Evolutionary conservation across 2,888 invertebrate species (phyloP).

Genomic region (Bimastos eiseni): DNA sequence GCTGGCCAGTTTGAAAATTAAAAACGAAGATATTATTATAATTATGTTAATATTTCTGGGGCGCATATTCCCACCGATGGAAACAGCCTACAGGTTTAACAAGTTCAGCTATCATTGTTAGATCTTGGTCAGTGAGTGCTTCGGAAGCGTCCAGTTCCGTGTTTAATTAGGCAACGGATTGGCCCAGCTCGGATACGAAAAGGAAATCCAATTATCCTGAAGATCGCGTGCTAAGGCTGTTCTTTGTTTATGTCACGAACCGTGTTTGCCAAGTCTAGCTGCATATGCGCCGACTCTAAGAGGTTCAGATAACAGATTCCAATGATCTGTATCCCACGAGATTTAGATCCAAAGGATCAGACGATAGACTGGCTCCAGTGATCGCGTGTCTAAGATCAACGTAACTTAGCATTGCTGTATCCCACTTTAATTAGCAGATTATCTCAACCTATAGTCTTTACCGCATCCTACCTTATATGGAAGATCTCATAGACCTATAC

Average conservation of each 20-base stretch:
- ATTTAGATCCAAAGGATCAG: no score
- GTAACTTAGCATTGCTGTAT: no score
- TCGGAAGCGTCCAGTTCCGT: neutral
- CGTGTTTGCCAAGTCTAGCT: neutral
- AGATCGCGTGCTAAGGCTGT: neutral
- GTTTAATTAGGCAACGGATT: conserved; percentile 5
- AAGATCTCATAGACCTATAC: no score
- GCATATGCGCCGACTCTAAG: neutral
- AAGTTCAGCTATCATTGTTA: neutral
- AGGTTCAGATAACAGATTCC: neutral
- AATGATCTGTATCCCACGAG: neutral
- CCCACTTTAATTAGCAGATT: no score
- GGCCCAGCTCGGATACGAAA: neutral
- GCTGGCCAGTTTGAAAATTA: no score
- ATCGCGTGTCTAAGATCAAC: no score
- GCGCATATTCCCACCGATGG: neutral
- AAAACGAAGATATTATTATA: no score
- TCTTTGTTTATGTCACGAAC: neutral
- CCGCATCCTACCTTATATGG: no score
- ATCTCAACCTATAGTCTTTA: no score
- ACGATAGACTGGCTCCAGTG: no score
- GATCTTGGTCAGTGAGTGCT: neutral
- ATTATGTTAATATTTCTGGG: no score
- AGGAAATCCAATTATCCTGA: neutral
- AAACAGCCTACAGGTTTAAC: neutral